Evolutionary conservation across 1,140 invertebrate genomes (phyloP).

Genomic region (Thaumetopoea pityocampa): DNA sequence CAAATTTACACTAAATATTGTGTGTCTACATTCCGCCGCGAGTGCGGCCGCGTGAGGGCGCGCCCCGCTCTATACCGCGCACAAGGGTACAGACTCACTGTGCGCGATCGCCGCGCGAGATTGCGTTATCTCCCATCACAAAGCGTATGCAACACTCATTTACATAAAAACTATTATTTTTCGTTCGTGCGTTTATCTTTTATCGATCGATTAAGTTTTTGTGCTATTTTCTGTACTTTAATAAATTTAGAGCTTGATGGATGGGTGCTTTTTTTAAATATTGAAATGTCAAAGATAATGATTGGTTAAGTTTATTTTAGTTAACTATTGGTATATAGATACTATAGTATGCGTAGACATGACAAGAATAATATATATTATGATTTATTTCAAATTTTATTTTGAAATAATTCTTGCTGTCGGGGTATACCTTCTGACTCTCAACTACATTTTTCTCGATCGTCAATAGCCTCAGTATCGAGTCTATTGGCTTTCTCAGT

Average conservation of each 20-base stretch:
- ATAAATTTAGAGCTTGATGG: neutral
- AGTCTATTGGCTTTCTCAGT: too few relatives aligned
- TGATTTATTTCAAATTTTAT: too few relatives aligned
- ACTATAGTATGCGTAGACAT: too few relatives aligned
- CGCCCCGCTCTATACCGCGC: slow-evolving; percentile 9
- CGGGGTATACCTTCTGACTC: too few relatives aligned
- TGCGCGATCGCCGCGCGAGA: slow-evolving; percentile 15
- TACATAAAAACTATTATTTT: slow-evolving; percentile 44
- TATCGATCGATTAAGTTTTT: slow-evolving; percentile 36
- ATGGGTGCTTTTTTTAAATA: neutral
- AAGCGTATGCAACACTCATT: slow-evolving; percentile 31
- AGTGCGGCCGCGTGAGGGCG: neutral
- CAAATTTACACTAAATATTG: too few relatives aligned
- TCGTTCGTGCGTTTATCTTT: slow-evolving; percentile 25
- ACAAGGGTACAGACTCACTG: slow-evolving; percentile 13
- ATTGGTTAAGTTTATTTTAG: too few relatives aligned
- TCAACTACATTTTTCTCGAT: too few relatives aligned
- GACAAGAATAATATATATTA: too few relatives aligned
- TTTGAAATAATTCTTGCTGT: too few relatives aligned
- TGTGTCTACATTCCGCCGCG: neutral
- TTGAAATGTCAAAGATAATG: neutral
- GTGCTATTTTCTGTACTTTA: slow-evolving; percentile 10
- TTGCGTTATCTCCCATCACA: slow-evolving; percentile 26
- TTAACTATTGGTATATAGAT: too few relatives aligned
- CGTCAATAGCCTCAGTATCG: too few relatives aligned